Evolutionary conservation across 2,113 vertebrate species (phyloP).

Genomic region (Callaeas wilsoni): DNA sequence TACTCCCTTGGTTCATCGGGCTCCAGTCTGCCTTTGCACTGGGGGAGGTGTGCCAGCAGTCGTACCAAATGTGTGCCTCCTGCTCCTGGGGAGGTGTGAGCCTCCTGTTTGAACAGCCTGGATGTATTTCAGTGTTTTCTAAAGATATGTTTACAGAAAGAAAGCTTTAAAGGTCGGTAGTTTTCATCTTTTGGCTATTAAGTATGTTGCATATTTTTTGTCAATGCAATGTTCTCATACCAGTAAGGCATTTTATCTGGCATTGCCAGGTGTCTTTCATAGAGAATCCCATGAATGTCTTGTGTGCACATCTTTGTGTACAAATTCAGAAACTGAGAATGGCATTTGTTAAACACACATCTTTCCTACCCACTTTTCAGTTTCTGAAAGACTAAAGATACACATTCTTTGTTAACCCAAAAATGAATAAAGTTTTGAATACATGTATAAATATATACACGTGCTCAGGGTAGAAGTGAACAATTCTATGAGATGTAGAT

Average conservation of each 20-base stretch:
- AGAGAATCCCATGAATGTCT: not conserved
- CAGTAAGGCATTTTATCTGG: not conserved
- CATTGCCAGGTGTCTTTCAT: not conserved
- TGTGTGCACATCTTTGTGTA: not conserved
- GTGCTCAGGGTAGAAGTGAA: not conserved
- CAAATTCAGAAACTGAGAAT: not conserved
- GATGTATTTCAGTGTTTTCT: not conserved
- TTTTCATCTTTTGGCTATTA: not conserved
- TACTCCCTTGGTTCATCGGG: not conserved
- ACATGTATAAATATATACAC: not conserved
- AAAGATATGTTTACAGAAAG: not conserved
- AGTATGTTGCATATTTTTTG: not conserved
- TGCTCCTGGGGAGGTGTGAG: not conserved
- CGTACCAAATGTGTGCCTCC: not conserved
- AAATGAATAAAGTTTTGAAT: not conserved
- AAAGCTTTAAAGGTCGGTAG: not conserved
- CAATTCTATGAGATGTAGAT: not conserved
- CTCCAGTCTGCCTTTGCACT: not conserved
- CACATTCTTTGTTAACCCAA: not conserved
- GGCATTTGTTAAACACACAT: not conserved
- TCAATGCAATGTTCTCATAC: not conserved
- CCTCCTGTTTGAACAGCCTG: not conserved
- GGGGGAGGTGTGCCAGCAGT: not conserved
- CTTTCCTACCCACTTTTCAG: not conserved
- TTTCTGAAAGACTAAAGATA: not conserved